A percentile compares a stretch with the other conserved stretches of the same genome.
phyloP scores from a whole-genome alignment of 2,888 invertebrate species.

The Limnephilus marmoratus region DNA sequence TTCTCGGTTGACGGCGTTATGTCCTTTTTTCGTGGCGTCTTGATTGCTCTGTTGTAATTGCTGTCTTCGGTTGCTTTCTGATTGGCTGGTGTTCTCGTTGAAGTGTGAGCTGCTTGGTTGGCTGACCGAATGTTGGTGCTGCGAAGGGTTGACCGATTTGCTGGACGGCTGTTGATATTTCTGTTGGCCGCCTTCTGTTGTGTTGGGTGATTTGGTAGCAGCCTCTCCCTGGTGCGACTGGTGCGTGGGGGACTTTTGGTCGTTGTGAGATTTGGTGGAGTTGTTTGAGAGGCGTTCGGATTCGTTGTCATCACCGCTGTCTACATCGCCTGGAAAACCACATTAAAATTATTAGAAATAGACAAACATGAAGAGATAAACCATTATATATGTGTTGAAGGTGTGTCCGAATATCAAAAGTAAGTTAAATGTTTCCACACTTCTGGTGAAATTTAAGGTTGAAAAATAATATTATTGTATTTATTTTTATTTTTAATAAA shows the following conservation, averaged over 20 bases:
- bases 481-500: too few relatives aligned
- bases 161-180: conserved; percentile 42
- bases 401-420: too few relatives aligned
- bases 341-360: not conserved
- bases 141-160: conserved; percentile 32
- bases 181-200: conserved; percentile 9
- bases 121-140: conserved; percentile 65
- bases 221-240: conserved; percentile 39
- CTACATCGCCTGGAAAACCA: conserved; percentile 82
- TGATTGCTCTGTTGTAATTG: conserved; percentile 7
- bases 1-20: conserved; percentile 25
- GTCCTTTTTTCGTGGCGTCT: conserved; percentile 31
- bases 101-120: conserved; percentile 64
- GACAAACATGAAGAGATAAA: not conserved
- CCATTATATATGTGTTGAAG: too few relatives aligned
- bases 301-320: conserved; percentile 87
- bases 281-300: conserved; percentile 75
- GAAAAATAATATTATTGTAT: too few relatives aligned
- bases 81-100: conserved; percentile 28
- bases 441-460: too few relatives aligned
- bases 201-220: conserved; percentile 35
- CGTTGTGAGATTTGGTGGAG: conserved; percentile 71
- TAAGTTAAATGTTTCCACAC: too few relatives aligned
- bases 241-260: conserved; percentile 60
- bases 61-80: conserved; percentile 39